Base-by-base conservation (phyloP, 2,113 vertebrate species). In the Gymnorhina tibicen region DNA sequence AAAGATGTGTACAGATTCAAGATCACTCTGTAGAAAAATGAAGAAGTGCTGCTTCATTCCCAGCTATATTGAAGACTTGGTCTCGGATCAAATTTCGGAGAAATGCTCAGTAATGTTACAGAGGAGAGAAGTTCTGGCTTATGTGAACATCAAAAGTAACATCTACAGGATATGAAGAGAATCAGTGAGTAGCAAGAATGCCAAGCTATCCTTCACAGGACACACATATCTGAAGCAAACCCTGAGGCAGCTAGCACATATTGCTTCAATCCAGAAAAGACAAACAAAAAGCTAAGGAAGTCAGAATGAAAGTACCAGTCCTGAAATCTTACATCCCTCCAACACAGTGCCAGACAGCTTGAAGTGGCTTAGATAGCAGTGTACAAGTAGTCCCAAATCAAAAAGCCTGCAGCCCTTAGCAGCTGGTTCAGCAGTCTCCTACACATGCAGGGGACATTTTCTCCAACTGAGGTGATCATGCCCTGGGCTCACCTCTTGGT, bases 401-500 rank as follows among this genome's bases (percentile, higher is more conserved):
- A 87, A 87, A 23, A 42, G 4, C 28, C 39, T 32, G 13, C 39
- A 74, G 26, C 13, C 16, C 10, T 66, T 49, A n/a, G 22, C 20
- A 44, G 58, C 10, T 41, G 32, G 3, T 68, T 62, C 42, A 81
- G 26, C 50, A 49, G 13, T 23, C 17, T 87, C 27, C 16, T 5
- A 0, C 1, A 3, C 13, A 19, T 1, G 2, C 16, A 56, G 20
- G 20, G 6, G 35, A 28, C 5, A 18, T 22, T 50, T 76, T 77
- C 26, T 66, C 5, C 47, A 35, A 4, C 1, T 1, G 5, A 46
- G n/a, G 7, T 14, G 15, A 19, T 26, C 7, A 1, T 3, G 27
- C 0, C 2, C 11, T 37, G 13, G 5, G 6, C 16, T 62, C 20
- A 33, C 4, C 6, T 13, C 39, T 63, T n/a, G 23, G 4, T 10